A percentile compares a stretch with the other conserved stretches of the same genome.
These are phyloP conservation scores for Carposina sasakii DNA, from an alignment of 1,140 invertebrate genomes.

Conservation along the genomic window DNA sequence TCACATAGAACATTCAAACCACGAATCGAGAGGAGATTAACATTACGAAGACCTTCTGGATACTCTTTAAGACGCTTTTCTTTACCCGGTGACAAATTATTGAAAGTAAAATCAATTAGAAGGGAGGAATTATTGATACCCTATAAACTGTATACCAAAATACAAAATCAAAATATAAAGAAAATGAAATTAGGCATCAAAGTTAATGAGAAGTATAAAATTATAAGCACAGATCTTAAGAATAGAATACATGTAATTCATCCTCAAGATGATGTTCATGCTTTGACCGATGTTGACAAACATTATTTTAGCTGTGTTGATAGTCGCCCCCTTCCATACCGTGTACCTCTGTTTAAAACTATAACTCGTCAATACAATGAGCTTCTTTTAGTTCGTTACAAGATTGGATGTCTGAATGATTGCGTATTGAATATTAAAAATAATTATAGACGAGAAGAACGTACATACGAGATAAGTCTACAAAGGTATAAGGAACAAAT, in stretches of 20 bases:
- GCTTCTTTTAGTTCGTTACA: slow-evolving; percentile 31
- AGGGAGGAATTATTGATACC: slow-evolving; percentile 36
- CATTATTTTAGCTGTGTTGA: slow-evolving; percentile 37
- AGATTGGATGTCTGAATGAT: slow-evolving; percentile 71
- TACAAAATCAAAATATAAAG: slow-evolving; percentile 23
- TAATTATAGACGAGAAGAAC: slow-evolving; percentile 69
- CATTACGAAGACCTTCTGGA: slow-evolving; percentile 17
- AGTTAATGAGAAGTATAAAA: slow-evolving; percentile 43
- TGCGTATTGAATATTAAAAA: slow-evolving; percentile 72
- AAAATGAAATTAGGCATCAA: slow-evolving; percentile 24
- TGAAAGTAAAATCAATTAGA: slow-evolving; percentile 29
- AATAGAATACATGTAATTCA: slow-evolving; percentile 28
- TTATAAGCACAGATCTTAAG: slow-evolving; percentile 23
- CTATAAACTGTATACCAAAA: slow-evolving; percentile 43
- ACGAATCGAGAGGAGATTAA: neutral
- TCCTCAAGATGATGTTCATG: slow-evolving; percentile 23
- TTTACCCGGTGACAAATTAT: slow-evolving; percentile 22
- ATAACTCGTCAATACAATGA: slow-evolving; percentile 30
- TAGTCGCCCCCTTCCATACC: slow-evolving; percentile 19
- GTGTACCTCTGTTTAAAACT: slow-evolving; percentile 39
- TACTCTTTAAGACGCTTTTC: slow-evolving; percentile 18
- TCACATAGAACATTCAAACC: neutral
- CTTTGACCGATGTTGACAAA: slow-evolving; percentile 37
- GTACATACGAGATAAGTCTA: slow-evolving; percentile 60
- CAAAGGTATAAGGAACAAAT: slow-evolving; percentile 65